A percentile compares a stretch with the other conserved stretches of the same genome.
Evolutionary conservation across 2,113 vertebrate genomes (phyloP).

Genomic region (Clinocottus analis): DNA sequence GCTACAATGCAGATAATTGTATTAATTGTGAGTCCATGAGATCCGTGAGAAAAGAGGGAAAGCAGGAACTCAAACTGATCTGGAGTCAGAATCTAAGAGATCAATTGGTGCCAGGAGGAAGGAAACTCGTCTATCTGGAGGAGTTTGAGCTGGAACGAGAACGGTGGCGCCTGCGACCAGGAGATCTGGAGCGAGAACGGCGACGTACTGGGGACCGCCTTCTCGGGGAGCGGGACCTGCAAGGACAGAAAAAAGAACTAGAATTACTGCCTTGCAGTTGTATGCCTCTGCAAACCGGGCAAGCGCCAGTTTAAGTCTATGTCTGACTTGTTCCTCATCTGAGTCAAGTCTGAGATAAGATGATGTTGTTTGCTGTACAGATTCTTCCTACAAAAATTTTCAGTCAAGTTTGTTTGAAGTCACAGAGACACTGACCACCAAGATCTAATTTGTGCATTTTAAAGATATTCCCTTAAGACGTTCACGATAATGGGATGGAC

Average conservation of each 20-base stretch:
- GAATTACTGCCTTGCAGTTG: not conserved
- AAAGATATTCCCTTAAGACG: not conserved
- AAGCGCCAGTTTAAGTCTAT: no score
- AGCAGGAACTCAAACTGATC: conserved; percentile 14
- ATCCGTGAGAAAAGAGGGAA: conserved; percentile 5
- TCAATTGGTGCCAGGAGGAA: not conserved
- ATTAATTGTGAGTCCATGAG: conserved; percentile 21
- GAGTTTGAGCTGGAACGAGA: conserved; percentile 99
- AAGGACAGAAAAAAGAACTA: not conserved
- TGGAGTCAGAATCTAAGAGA: conserved; percentile 16
- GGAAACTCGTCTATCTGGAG: conserved; percentile 86
- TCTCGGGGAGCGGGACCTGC: conserved; percentile 92
- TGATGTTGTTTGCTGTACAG: no score
- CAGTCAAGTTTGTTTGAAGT: not conserved
- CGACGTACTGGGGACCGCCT: conserved; percentile 93
- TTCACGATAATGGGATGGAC: not conserved
- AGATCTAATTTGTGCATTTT: not conserved
- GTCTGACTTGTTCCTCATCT: no score
- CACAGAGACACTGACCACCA: not conserved
- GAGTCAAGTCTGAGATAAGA: no score
- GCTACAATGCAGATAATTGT: conserved; percentile 30
- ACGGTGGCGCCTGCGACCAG: conserved; percentile 93
- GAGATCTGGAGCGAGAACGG: conserved; percentile 92
- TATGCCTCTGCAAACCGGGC: not conserved
- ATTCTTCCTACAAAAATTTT: not conserved